phyloP scores from a whole-genome alignment of 2,113 vertebrate genomes.

The Equus quagga region DNA sequence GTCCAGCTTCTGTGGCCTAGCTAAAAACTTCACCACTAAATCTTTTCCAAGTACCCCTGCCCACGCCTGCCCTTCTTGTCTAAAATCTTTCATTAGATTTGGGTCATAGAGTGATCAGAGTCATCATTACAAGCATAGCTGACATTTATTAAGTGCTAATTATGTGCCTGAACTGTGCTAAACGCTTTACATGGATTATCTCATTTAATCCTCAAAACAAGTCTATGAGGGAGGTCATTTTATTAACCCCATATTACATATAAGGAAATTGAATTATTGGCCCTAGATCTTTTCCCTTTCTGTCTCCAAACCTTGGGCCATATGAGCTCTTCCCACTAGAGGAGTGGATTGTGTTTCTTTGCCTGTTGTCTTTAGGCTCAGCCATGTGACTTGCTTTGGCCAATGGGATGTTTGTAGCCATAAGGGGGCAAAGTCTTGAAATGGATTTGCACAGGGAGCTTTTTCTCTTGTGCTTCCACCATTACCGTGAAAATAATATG shows the following conservation, averaged over 20 bases:
- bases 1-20: not conserved
- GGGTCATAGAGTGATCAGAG: not conserved
- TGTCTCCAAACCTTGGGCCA: not conserved
- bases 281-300: not conserved
- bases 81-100: constrained; percentile 27
- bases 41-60: not conserved
- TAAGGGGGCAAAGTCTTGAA: not conserved
- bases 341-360: not conserved
- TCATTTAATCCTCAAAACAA: constrained; percentile 48
- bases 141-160: constrained; percentile 17
- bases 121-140: not conserved
- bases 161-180: not conserved
- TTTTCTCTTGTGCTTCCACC: not conserved
- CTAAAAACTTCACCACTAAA: not conserved
- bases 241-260: not conserved
- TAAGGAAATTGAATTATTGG: not conserved
- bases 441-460: not conserved
- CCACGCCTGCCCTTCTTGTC: not conserved
- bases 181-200: constrained; percentile 24
- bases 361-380: not conserved
- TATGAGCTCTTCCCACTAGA: not conserved
- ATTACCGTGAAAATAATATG: not conserved
- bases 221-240: not conserved
- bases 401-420: not conserved
- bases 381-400: not conserved